phyloP scores from a whole-genome alignment of 2,888 invertebrate species.

The Eupithecia dodoneata region DNA sequence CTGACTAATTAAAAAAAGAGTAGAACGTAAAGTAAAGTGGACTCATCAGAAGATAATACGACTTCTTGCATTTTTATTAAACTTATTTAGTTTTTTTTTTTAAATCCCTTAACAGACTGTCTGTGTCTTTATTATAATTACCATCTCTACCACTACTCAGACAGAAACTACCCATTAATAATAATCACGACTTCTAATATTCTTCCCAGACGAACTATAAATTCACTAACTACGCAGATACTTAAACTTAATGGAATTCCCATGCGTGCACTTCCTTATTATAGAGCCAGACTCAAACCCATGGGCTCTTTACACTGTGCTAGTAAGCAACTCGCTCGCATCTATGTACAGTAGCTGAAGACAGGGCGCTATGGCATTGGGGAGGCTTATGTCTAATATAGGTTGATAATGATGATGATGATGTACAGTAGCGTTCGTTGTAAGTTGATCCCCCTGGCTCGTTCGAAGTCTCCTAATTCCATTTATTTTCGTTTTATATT shows the following conservation, averaged over 20 bases:
- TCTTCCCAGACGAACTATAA: slow-evolving; percentile 38
- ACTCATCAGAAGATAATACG: neutral
- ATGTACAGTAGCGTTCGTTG: too few relatives aligned
- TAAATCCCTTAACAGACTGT: neutral
- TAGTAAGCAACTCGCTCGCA: neutral
- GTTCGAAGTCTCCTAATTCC: too few relatives aligned
- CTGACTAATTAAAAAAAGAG: neutral
- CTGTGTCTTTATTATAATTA: neutral
- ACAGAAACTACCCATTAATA: slow-evolving; percentile 26
- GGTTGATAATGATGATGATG: too few relatives aligned
- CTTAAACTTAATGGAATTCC: slow-evolving; percentile 46
- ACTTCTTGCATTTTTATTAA: neutral
- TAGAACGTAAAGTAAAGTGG: too few relatives aligned
- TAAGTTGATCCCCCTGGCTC: too few relatives aligned
- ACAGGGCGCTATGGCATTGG: too few relatives aligned
- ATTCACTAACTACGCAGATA: slow-evolving; percentile 41
- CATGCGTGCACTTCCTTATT: slow-evolving; percentile 46
- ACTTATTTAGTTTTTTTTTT: neutral
- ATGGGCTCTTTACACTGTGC: slow-evolving; percentile 15
- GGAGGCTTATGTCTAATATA: too few relatives aligned
- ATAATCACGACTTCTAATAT: slow-evolving; percentile 35
- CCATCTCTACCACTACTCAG: neutral
- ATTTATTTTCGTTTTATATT: too few relatives aligned
- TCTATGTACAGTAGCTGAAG: neutral
- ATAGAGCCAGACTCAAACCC: slow-evolving; percentile 41